Percentiles rank a stretch among this genome's conserved stretches.
phyloP scores from a whole-genome alignment of 1,140 invertebrate genomes.

The Pararge aegeria region DNA sequence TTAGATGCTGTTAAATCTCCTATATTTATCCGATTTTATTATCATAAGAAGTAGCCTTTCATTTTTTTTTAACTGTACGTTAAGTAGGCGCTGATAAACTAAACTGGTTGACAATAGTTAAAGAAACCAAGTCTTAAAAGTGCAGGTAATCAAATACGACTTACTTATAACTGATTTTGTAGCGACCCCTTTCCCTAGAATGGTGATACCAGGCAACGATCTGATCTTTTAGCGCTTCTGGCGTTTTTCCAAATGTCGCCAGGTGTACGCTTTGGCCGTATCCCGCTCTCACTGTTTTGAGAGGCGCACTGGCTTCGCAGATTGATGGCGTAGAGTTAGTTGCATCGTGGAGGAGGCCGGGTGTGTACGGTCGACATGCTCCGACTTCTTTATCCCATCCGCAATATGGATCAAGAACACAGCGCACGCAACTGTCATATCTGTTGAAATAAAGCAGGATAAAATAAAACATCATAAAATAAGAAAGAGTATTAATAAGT shows the following conservation, averaged over 20 bases:
- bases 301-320: conserved; percentile 85
- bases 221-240: conserved; percentile 83
- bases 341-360: conserved; percentile 85
- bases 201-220: conserved; percentile 86
- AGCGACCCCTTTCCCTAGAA: conserved; percentile 84
- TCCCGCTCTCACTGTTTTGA: conserved; percentile 85
- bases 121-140: too few relatives aligned
- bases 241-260: conserved; percentile 86
- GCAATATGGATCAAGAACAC: conserved; percentile 90
- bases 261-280: conserved; percentile 89
- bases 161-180: conserved; percentile 75
- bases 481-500: too few relatives aligned
- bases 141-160: conserved; percentile 29
- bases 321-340: conserved; percentile 85
- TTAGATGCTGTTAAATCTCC: not conserved
- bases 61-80: too few relatives aligned
- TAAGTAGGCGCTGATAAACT: too few relatives aligned
- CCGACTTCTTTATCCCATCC: conserved; percentile 90
- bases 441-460: conserved; percentile 44
- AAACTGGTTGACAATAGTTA: too few relatives aligned
- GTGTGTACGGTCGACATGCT: conserved; percentile 86
- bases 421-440: conserved; percentile 89
- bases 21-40: not conserved
- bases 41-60: not conserved
- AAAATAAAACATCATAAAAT: too few relatives aligned